These are phyloP conservation scores for Rhyacichthys aspro DNA, from an alignment of 2,797 vertebrate species.

Conservation along the genomic window DNA sequence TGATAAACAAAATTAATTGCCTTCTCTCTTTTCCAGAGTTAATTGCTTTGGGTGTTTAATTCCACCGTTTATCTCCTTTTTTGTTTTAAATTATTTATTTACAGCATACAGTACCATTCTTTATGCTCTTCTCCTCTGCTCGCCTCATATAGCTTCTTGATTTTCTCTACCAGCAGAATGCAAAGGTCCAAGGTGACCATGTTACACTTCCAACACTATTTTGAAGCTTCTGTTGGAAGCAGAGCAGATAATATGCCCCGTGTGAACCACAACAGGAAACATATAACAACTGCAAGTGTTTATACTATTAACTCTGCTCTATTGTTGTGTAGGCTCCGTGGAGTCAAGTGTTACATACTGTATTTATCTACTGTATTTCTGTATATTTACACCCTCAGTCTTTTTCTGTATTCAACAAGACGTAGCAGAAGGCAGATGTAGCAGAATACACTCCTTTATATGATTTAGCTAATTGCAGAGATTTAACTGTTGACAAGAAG, in stretches of 20 bases:
- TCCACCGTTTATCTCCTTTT: constrained; percentile 30
- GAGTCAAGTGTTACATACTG: background rate
- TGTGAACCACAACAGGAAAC: background rate
- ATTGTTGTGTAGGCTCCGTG: background rate
- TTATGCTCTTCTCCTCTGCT: constrained; percentile 9
- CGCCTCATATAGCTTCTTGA: background rate
- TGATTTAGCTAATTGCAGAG: constrained; percentile 7
- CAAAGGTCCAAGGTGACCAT: constrained; percentile 55
- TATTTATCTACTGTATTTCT: too few species aligned
- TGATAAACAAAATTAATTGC: constrained; percentile 67
- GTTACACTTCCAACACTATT: constrained; percentile 17
- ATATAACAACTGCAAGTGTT: constrained; percentile 9
- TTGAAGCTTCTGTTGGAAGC: constrained; percentile 35
- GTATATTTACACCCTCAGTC: too few species aligned
- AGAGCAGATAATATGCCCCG: constrained; percentile 3
- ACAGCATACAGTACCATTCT: constrained; percentile 49
- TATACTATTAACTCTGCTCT: background rate
- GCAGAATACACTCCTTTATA: background rate
- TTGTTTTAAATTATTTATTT: constrained; percentile 59
- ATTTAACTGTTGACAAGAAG: background rate
- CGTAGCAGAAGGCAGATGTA: too few species aligned
- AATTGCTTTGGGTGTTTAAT: constrained; percentile 56
- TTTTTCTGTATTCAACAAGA: background rate
- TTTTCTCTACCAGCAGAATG: constrained; percentile 19
- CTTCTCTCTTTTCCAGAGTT: constrained; percentile 50